Percentiles rank a stretch among this genome's conserved stretches.
These are phyloP conservation scores for Hydra vulgaris DNA, from an alignment of 30 jellyfish, hydroid and myxozoan species.

Conservation along the genomic window DNA sequence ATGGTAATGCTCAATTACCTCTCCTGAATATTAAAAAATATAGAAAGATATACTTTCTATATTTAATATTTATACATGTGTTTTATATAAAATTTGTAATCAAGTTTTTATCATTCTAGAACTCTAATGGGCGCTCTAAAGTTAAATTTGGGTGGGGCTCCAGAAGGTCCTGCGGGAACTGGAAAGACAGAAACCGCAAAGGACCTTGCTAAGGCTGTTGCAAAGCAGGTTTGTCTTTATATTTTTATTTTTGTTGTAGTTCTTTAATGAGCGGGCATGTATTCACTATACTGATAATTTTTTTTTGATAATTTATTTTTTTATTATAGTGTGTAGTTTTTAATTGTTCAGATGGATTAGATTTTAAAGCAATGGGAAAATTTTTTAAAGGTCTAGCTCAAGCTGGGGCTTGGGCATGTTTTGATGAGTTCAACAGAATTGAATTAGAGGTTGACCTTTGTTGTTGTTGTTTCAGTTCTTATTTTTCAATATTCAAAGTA, in stretches of 20 bases:
- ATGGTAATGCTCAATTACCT: too few species aligned
- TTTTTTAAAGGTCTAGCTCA: conserved; percentile 92
- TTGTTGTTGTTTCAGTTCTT: too few species aligned
- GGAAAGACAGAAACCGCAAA: conserved; percentile 90
- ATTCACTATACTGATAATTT: too few species aligned
- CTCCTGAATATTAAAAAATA: too few species aligned
- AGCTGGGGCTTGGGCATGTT: conserved; percentile 97
- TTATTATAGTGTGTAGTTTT: conserved; percentile 73
- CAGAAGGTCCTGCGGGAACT: conserved; percentile 98
- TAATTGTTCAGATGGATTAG: conserved; percentile 90
- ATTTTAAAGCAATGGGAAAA: conserved; percentile 91
- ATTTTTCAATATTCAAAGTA: too few species aligned
- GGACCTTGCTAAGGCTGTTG: conserved; percentile 93
- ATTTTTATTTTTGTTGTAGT: neutral
- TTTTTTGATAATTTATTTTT: neutral
- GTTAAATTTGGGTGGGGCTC: conserved; percentile 94
- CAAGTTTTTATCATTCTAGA: conserved; percentile 20
- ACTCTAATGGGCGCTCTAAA: conserved; percentile 91
- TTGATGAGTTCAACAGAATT: conserved; percentile 84
- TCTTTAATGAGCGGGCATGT: too few species aligned
- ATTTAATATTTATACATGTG: too few species aligned
- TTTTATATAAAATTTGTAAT: too few species aligned
- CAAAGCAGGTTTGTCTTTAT: conserved; percentile 56
- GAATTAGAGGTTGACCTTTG: conserved; percentile 56
- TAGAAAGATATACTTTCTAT: too few species aligned